Base-by-base conservation (phyloP, 2,797 vertebrate species). In the Sebastiscus albofasciatus region DNA sequence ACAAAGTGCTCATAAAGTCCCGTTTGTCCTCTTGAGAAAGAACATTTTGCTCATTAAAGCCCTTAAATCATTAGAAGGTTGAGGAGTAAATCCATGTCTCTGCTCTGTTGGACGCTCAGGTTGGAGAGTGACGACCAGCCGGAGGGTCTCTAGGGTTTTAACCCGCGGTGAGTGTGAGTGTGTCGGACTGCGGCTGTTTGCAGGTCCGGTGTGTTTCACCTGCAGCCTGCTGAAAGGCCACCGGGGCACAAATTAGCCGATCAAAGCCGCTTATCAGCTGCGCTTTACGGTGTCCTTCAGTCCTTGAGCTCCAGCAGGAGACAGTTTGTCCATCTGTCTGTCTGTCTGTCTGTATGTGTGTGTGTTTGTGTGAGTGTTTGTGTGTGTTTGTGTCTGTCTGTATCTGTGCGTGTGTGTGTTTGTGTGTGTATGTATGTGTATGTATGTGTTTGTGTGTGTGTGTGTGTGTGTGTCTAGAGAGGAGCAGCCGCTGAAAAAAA, bases 241-340 rank as follows among this genome's bases (percentile, higher is more conserved):
- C 65, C 59, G 67, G 72, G 72, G 79, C 12, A 80, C 88, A 88
- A 90, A 92, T 94, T 76, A 93, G 74, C 69, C 64, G 64, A 82
- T 84, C 88, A 93, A 94, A 95, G 92, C 91, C 79, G 93, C 92
- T 95, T 95, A 96, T 62, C 74, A 55, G 77, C 85, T 82, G 80
- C 82, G 85, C 87, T 89, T 81, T 68, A 27, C 82, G 24, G 79
- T 82, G 91, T 90, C 93, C 91, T 92, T 89, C 89, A 83, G 77
- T 82, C 52, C 76, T 68, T 90, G 90, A 92, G 89, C 84, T 83
- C 55, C 82, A 81, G 75, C 72, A 77, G 42, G 84, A 90, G 77
- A 79, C 76, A 33, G 79, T 75, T 60, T 68, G 68, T 65, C 61
- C 72, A 22, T 77, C 67, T 60, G 73, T 75, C 49, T 67, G 22